phyloP scores from a whole-genome alignment of 1,140 invertebrate genomes.

The Drosophila kikkawai region DNA sequence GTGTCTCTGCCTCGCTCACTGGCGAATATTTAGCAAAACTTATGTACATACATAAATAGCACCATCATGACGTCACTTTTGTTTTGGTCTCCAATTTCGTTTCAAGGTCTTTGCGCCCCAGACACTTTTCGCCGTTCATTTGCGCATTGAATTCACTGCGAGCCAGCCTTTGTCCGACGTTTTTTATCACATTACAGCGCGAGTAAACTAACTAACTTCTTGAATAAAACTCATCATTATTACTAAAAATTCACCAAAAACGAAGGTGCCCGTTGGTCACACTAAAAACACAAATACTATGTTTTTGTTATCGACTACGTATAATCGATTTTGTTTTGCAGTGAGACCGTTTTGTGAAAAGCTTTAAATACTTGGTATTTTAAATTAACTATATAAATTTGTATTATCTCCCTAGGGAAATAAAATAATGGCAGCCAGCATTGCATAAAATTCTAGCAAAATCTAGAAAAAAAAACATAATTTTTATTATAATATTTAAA shows the following conservation, averaged over 20 bases:
- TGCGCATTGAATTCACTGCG: slow-evolving; percentile 10
- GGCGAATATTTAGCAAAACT: slow-evolving; percentile 56
- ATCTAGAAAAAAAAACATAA: no score
- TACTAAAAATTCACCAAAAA: no score
- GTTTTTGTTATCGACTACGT: slow-evolving; percentile 3
- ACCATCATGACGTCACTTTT: slow-evolving; percentile 74
- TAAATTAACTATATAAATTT: neutral
- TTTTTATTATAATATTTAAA: no score
- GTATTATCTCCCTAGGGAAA: neutral
- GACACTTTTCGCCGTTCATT: slow-evolving; percentile 11
- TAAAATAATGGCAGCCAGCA: no score
- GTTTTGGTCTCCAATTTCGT: slow-evolving; percentile 50
- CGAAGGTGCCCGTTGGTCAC: no score
- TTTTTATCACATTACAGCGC: slow-evolving; percentile 31
- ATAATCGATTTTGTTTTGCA: neutral
- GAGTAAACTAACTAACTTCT: slow-evolving; percentile 24
- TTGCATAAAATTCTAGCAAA: no score
- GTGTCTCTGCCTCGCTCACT: slow-evolving; percentile 17
- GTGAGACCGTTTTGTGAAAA: neutral
- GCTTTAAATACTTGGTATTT: neutral
- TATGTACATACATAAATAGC: slow-evolving; percentile 54
- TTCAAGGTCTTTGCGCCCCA: slow-evolving; percentile 17
- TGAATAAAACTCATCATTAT: slow-evolving; percentile 4
- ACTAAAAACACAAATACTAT: neutral
- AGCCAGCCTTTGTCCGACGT: neutral